Conservation (phyloP, 2,888 invertebrate species). For the Patella depressa region DNA sequence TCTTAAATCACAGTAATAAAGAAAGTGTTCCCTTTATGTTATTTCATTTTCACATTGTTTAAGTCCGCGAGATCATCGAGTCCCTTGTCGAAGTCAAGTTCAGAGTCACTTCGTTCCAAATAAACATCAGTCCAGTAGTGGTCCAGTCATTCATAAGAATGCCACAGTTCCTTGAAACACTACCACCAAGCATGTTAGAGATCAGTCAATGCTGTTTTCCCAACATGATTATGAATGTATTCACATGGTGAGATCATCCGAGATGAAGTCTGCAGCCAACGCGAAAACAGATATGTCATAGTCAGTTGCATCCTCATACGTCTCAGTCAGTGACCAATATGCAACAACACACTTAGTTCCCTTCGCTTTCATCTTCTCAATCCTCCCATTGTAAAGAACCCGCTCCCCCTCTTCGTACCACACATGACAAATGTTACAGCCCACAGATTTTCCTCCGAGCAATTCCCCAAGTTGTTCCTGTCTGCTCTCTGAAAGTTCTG, state of each 20-base stretch:
- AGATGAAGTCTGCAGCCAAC: slow-evolving; percentile 26
- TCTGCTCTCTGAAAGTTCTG: neutral
- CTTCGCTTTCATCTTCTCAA: slow-evolving; percentile 17
- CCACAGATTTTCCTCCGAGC: slow-evolving; percentile 27
- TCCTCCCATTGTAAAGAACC: slow-evolving; percentile 7
- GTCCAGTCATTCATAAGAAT: too few species aligned
- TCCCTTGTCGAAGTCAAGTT: too few species aligned
- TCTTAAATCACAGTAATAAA: too few species aligned
- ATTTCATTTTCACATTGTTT: neutral
- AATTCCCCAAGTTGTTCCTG: slow-evolving; percentile 8
- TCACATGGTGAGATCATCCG: slow-evolving; percentile 6
- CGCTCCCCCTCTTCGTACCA: slow-evolving; percentile 16
- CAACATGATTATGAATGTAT: too few species aligned
- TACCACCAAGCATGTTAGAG: too few species aligned
- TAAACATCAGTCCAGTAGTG: too few species aligned
- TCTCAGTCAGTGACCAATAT: slow-evolving; percentile 14
- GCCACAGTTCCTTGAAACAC: too few species aligned
- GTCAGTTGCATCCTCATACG: slow-evolving; percentile 24
- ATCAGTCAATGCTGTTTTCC: too few species aligned
- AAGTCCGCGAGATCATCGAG: neutral
- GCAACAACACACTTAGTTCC: neutral
- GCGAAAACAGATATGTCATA: slow-evolving; percentile 18
- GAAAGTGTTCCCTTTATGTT: too few species aligned
- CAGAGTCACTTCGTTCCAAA: too few species aligned
- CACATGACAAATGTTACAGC: slow-evolving; percentile 25